A percentile compares a stretch with the other conserved stretches of the same genome.
These are phyloP conservation scores for Bettongia penicillata DNA, from an alignment of 2,113 vertebrate genomes.

Conservation along the genomic window DNA sequence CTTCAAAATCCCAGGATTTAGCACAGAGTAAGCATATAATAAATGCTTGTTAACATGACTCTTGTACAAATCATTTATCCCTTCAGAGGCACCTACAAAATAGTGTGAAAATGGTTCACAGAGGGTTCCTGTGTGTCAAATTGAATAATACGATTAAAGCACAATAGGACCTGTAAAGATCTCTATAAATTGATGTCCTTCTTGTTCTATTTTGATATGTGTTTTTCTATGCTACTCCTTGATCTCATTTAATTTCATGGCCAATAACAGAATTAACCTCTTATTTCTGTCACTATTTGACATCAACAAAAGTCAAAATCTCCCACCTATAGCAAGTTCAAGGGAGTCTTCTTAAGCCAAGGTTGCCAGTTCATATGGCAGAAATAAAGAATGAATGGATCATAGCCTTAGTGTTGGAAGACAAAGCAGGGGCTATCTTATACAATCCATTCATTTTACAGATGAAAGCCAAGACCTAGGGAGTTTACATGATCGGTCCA, in stretches of 20 bases:
- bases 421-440: too few relatives aligned
- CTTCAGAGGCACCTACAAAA: background rate
- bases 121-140: background rate
- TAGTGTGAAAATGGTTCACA: background rate
- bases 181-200: background rate
- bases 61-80: background rate
- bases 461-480: too few relatives aligned
- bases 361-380: background rate
- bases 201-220: background rate
- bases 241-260: conserved; percentile 9
- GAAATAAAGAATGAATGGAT: background rate
- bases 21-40: background rate
- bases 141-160: background rate
- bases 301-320: conserved; percentile 43
- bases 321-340: conserved; percentile 23
- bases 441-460: too few relatives aligned
- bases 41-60: background rate
- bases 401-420: background rate
- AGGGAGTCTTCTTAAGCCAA: background rate
- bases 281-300: conserved; percentile 15
- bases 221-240: background rate
- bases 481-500: too few relatives aligned
- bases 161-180: background rate
- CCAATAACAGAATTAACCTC: background rate
- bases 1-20: background rate